phyloP scores from a whole-genome alignment of 2,113 vertebrate species.

The Lucifuga dentata region DNA sequence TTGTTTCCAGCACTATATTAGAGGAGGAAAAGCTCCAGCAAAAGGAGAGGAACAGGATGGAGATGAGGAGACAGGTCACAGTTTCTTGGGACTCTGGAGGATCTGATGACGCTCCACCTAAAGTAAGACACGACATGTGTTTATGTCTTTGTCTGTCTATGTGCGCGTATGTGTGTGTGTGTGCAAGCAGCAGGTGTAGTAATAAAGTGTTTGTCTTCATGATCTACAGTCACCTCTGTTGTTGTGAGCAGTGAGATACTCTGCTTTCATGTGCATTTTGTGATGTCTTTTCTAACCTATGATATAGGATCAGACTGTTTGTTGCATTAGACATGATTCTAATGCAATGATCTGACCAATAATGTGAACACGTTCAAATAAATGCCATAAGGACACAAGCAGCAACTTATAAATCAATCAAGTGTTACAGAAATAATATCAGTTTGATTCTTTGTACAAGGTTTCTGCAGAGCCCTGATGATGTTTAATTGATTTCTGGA shows the following conservation, averaged over 20 bases:
- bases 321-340: too few relatives aligned
- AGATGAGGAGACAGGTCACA: constrained; percentile 94
- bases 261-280: background rate
- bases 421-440: too few relatives aligned
- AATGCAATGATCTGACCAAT: too few relatives aligned
- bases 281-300: too few relatives aligned
- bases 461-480: too few relatives aligned
- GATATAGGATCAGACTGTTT: too few relatives aligned
- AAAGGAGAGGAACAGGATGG: constrained; percentile 96
- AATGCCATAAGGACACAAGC: background rate
- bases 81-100: constrained; percentile 97
- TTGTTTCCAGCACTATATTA: constrained; percentile 89
- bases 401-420: background rate
- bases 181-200: constrained; percentile 13
- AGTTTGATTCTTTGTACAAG: too few relatives aligned
- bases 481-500: too few relatives aligned
- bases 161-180: background rate
- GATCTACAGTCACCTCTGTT: background rate
- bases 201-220: background rate
- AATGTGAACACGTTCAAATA: too few relatives aligned
- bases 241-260: background rate
- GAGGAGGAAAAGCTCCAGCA: constrained; percentile 97
- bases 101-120: constrained; percentile 95
- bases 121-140: constrained; percentile 82
- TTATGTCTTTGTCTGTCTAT: constrained; percentile 1